Evolutionary conservation across 2,888 invertebrate species (phyloP).

Genomic region (Selenia dentaria): DNA sequence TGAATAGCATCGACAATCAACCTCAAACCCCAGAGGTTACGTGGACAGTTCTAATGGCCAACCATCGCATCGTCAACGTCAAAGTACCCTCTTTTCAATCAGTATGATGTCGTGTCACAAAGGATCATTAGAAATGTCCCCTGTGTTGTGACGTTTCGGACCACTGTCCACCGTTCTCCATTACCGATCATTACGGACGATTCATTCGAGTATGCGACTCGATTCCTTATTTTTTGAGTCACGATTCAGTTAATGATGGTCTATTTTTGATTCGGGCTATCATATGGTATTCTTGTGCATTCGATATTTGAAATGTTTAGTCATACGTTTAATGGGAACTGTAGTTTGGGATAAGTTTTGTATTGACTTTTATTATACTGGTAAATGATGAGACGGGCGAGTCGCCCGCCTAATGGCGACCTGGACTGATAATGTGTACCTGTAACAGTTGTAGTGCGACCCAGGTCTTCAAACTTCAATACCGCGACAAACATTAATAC

Average conservation of each 20-base stretch:
- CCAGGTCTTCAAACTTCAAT: too few species aligned
- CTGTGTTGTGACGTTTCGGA: slow-evolving; percentile 19
- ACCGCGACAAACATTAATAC: too few species aligned
- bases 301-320: slow-evolving; percentile 15
- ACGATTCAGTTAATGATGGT: slow-evolving; percentile 67
- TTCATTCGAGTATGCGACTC: slow-evolving; percentile 43
- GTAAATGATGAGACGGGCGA: too few species aligned
- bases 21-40: slow-evolving; percentile 23
- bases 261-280: slow-evolving; percentile 50
- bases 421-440: too few species aligned
- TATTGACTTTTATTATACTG: too few species aligned
- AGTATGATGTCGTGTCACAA: slow-evolving; percentile 27
- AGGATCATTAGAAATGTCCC: slow-evolving; percentile 38
- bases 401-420: too few species aligned
- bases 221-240: slow-evolving; percentile 49
- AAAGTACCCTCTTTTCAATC: slow-evolving; percentile 25
- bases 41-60: slow-evolving; percentile 26
- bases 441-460: too few species aligned
- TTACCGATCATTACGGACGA: slow-evolving; percentile 53
- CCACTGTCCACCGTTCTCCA: slow-evolving; percentile 34
- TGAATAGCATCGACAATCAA: slow-evolving; percentile 26
- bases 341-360: too few species aligned
- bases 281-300: slow-evolving; percentile 18
- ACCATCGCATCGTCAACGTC: slow-evolving; percentile 38
- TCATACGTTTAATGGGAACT: too few species aligned